Percentiles rank a stretch among this genome's conserved stretches.
These are phyloP conservation scores for Lagria hirta DNA, from an alignment of 2,888 invertebrate genomes.

Conservation along the genomic window DNA sequence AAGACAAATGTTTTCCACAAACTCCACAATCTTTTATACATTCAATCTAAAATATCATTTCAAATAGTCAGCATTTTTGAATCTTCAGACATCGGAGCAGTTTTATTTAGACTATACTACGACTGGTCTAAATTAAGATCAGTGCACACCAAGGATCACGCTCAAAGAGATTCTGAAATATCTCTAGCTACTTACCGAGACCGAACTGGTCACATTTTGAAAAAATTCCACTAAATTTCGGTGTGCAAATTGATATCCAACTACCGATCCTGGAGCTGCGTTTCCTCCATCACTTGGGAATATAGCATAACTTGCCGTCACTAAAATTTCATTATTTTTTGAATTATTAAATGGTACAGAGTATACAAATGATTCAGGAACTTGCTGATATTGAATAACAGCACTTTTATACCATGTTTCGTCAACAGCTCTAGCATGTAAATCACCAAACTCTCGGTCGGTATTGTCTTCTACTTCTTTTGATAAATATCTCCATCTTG, in stretches of 20 bases:
- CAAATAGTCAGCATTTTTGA: neutral
- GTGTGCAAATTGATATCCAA: slow-evolving; percentile 83
- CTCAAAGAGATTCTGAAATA: too few relatives aligned
- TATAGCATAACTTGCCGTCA: slow-evolving; percentile 82
- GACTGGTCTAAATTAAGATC: too few relatives aligned
- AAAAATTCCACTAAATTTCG: slow-evolving; percentile 69
- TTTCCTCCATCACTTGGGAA: slow-evolving; percentile 75
- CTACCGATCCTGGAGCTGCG: slow-evolving; percentile 84
- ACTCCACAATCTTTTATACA: slow-evolving; percentile 59
- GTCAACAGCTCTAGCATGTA: slow-evolving; percentile 76
- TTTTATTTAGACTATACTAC: too few relatives aligned
- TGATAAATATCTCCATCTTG: slow-evolving; percentile 79
- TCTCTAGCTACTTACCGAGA: slow-evolving; percentile 51
- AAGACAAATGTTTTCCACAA: slow-evolving; percentile 69
- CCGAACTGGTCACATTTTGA: slow-evolving; percentile 64
- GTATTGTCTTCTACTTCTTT: slow-evolving; percentile 56
- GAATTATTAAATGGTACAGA: slow-evolving; percentile 66
- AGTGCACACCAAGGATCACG: too few relatives aligned
- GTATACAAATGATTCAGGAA: slow-evolving; percentile 75
- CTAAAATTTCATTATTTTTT: slow-evolving; percentile 59
- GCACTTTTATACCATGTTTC: slow-evolving; percentile 92
- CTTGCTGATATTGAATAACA: slow-evolving; percentile 78
- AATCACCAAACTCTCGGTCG: slow-evolving; percentile 68
- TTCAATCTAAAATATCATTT: slow-evolving; percentile 44
- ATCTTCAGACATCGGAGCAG: too few relatives aligned